Conservation (phyloP, 2,113 vertebrate species). For the Oophaga pumilio region DNA sequence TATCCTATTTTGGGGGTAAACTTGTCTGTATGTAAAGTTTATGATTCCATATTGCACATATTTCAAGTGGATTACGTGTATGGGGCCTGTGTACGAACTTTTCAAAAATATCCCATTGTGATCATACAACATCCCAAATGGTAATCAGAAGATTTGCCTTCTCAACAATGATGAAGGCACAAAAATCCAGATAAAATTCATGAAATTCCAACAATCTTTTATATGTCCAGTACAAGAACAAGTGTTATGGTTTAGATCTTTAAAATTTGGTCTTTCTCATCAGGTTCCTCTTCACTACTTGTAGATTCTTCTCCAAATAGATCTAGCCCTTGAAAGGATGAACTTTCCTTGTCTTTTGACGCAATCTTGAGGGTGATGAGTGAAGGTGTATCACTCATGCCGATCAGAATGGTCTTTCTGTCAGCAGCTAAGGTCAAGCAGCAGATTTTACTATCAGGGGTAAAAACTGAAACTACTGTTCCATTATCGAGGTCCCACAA, state of each 20-base stretch:
- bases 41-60: background rate
- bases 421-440: conserved; percentile 58
- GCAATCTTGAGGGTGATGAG: conserved; percentile 63
- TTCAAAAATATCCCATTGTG: background rate
- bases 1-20: background rate
- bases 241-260: conserved; percentile 20
- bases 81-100: background rate
- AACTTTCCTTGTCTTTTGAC: conserved; percentile 44
- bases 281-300: conserved; percentile 69
- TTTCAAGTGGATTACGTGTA: background rate
- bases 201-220: background rate
- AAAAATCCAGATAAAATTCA: background rate
- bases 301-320: conserved; percentile 66
- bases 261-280: conserved; percentile 51
- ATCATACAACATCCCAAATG: background rate
- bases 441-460: conserved; percentile 64
- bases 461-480: conserved; percentile 64
- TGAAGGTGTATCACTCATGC: conserved; percentile 66
- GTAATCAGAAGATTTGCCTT: background rate
- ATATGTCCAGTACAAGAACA: background rate
- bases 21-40: background rate
- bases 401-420: conserved; percentile 61
- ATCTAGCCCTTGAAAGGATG: conserved; percentile 49
- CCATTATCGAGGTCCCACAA: conserved; percentile 67
- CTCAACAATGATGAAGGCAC: background rate